A percentile compares a stretch with the other conserved stretches of the same genome.
phyloP scores from a whole-genome alignment of 2,888 invertebrate species.

The Balanococcus diminutus region DNA sequence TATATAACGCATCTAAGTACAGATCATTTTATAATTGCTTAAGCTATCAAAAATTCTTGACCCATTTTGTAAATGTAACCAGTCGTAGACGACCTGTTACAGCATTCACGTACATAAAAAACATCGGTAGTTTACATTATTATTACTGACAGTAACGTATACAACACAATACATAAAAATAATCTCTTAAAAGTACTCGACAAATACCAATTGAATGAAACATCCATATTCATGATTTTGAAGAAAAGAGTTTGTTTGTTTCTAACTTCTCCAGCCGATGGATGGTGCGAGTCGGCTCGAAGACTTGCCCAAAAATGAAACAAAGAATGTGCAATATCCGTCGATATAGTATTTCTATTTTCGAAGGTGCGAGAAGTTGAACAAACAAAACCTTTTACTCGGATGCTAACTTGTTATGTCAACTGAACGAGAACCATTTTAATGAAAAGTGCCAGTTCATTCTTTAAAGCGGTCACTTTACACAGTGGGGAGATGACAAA shows the following conservation, averaged over 20 bases:
- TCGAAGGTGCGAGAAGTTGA: conserved; percentile 49
- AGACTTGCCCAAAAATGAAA: conserved; percentile 41
- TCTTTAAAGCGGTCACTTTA: conserved; percentile 46
- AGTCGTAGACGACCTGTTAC: background rate
- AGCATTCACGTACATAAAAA: background rate
- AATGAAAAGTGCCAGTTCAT: conserved; percentile 54
- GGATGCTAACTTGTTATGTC: conserved; percentile 52
- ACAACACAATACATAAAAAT: conserved; percentile 28
- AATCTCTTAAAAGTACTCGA: conserved; percentile 51
- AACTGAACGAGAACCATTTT: conserved; percentile 53
- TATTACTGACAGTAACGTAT: conserved; percentile 29
- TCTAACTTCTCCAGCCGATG: background rate
- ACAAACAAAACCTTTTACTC: conserved; percentile 51
- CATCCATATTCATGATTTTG: conserved; percentile 52
- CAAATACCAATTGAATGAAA: conserved; percentile 51
- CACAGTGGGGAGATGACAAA: conserved; percentile 54
- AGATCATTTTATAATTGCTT: conserved; percentile 17
- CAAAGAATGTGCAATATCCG: conserved; percentile 51
- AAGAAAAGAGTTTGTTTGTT: conserved; percentile 53
- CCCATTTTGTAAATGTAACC: conserved; percentile 12
- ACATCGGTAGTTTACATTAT: conserved; percentile 31
- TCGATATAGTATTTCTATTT: conserved; percentile 44
- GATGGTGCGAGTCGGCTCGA: background rate
- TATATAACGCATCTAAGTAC: background rate
- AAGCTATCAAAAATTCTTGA: conserved; percentile 7